Evolutionary conservation across 1,140 invertebrate genomes (phyloP), one percentile per base, ranked within the genome.

Genomic region (Papilio polyxenes): DNA sequence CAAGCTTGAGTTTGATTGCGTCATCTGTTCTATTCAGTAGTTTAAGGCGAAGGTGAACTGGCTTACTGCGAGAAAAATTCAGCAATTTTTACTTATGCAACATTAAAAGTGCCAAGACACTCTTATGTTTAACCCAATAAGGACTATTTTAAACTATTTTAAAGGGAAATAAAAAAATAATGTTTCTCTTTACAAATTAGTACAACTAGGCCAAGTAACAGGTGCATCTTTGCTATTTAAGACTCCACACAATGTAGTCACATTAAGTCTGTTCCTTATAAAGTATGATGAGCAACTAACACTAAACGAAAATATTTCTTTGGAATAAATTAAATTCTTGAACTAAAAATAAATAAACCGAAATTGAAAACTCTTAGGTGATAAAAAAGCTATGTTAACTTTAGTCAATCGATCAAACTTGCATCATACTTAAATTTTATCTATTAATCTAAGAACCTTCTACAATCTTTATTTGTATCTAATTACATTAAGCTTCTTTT

Each of bases 151-250:
- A 40, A 37, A 6, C 15, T 37, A 3, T 37, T 72, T 37, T 9
- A 17, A 72, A 15, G 23, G 31, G 8, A 72, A 72, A 72, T 72
- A 72, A 72, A 11, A 23, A 23, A 20, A 20, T 20, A 75, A 75
- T 77, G 48, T 11, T 51, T 53, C 75, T 76, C 59, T 81, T 81
- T 81, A 82, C 82, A 83, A 81, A 85, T 85, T 83, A 79, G 81
- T 81, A 82, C 15, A 86, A 81, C 80, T 86, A 86, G 86, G 86
- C 75, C 86, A 86, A 59, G 62, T 48, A 72, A 82, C 86, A 86
- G 82, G 82, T 86, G 83, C 85, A 86, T 87, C 83, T 87, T 82
- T 82, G 81, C 78, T 77, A 20, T 82, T 84, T 37, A 48, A 82
- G 83, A 82, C 81, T 65, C 76, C 23, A 84, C 44, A 75, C 74